phyloP scores from a whole-genome alignment of 2,888 invertebrate species.

The Trichogramma dendrolimi region DNA sequence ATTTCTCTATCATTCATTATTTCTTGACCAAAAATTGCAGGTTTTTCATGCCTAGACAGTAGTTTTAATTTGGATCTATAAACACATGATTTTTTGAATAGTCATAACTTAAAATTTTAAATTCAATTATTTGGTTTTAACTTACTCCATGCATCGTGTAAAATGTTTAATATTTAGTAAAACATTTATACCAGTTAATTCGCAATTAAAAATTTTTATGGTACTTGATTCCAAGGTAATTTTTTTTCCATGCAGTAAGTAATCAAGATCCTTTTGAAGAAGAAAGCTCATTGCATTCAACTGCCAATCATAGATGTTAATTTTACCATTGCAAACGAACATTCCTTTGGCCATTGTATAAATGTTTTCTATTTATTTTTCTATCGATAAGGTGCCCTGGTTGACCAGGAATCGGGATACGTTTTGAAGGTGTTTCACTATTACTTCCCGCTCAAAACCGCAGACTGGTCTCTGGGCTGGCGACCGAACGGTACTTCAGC shows the following conservation, averaged over 20 bases:
- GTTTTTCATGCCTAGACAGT: conserved; percentile 36
- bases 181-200: conserved; percentile 36
- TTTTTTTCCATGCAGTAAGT: conserved; percentile 29
- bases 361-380: too few relatives aligned
- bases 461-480: too few relatives aligned
- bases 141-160: conserved; percentile 42
- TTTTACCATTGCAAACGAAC: conserved; percentile 44
- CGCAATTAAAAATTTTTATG: conserved; percentile 37
- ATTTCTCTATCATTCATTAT: conserved; percentile 19
- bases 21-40: conserved; percentile 10
- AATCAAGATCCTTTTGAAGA: conserved; percentile 37
- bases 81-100: not conserved
- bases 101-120: not conserved
- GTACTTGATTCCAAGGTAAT: not conserved
- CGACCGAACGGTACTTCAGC: too few relatives aligned
- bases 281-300: conserved; percentile 35
- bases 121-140: not conserved
- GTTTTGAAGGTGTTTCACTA: too few relatives aligned
- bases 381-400: too few relatives aligned
- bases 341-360: conserved; percentile 36
- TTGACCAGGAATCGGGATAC: too few relatives aligned
- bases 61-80: conserved; percentile 40
- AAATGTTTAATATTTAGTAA: conserved; percentile 42
- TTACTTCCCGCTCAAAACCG: too few relatives aligned
- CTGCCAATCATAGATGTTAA: conserved; percentile 43